A percentile compares a stretch with the other conserved stretches of the same genome.
These are phyloP conservation scores for Drosophila maculinotata DNA, from an alignment of 2,888 invertebrate genomes.

Conservation along the genomic window DNA sequence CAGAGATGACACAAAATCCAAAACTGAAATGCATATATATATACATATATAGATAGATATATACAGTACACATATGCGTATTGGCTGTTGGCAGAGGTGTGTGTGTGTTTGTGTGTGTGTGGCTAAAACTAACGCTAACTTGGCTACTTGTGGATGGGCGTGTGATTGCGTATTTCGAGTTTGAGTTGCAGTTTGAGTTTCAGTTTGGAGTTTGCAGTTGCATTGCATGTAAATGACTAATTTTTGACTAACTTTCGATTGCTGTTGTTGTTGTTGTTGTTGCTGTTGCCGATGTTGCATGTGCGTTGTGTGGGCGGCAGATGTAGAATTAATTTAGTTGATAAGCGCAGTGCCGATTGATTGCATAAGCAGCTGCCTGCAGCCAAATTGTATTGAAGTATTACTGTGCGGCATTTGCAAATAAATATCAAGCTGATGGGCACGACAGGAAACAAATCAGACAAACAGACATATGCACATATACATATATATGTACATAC, in stretches of 20 bases:
- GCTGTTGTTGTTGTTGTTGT: slow-evolving; percentile 15
- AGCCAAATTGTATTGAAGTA: slow-evolving; percentile 58
- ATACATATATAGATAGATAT: slow-evolving; percentile 1
- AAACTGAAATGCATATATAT: slow-evolving; percentile 8
- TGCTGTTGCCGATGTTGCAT: slow-evolving; percentile 3
- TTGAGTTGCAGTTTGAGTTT: slow-evolving; percentile 12
- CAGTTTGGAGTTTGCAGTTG: slow-evolving; percentile 9
- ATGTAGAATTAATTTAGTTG: slow-evolving; percentile 79
- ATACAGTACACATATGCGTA: too few relatives aligned
- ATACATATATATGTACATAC: neutral
- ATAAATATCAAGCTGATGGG: slow-evolving; percentile 68
- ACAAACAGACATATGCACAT: slow-evolving; percentile 46
- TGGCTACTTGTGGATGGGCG: slow-evolving; percentile 47
- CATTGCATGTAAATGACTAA: slow-evolving; percentile 79
- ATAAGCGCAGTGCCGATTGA: slow-evolving; percentile 59
- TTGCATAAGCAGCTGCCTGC: slow-evolving; percentile 49
- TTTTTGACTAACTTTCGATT: slow-evolving; percentile 74
- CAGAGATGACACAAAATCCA: slow-evolving; percentile 77
- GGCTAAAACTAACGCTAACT: slow-evolving; percentile 11
- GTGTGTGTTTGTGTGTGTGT: too few relatives aligned
- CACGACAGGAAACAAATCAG: slow-evolving; percentile 82
- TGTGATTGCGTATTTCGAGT: slow-evolving; percentile 32
- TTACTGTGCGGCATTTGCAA: slow-evolving; percentile 50
- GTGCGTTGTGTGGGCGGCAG: slow-evolving; percentile 46
- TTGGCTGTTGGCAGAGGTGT: slow-evolving; percentile 49